A percentile compares a stretch with the other conserved stretches of the same genome.
phyloP scores from a whole-genome alignment of 2,888 invertebrate genomes.

The Hypolimnas misippus region DNA sequence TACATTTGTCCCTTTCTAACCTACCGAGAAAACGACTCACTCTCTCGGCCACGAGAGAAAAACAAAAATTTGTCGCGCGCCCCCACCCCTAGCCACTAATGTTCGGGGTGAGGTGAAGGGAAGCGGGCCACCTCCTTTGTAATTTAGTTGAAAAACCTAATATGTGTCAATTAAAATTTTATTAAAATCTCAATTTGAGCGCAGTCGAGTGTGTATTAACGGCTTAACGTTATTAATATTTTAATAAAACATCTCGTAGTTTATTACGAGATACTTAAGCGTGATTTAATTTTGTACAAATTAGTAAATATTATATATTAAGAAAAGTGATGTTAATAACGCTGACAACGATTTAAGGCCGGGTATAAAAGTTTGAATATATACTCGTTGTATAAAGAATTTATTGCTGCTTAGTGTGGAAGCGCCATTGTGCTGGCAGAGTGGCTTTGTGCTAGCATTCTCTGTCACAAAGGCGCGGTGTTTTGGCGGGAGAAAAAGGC shows the following conservation, averaged over 20 bases:
- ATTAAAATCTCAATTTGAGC: conserved; percentile 70
- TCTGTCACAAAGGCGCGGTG: conserved; percentile 75
- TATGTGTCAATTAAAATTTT: conserved; percentile 82
- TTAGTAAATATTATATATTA: conserved; percentile 3
- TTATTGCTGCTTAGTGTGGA: conserved; percentile 63
- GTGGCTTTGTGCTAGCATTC: conserved; percentile 72
- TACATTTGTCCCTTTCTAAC: conserved; percentile 74
- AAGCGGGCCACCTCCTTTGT: conserved; percentile 72
- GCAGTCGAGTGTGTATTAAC: conserved; percentile 63
- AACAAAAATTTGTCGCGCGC: conserved; percentile 78
- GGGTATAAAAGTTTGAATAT: conserved; percentile 52
- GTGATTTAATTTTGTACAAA: conserved; percentile 26
- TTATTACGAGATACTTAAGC: conserved; percentile 43
- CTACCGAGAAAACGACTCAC: conserved; percentile 47
- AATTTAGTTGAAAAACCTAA: conserved; percentile 78
- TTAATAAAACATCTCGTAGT: conserved; percentile 58
- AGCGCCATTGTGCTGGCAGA: conserved; percentile 50
- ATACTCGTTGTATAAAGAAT: conserved; percentile 58
- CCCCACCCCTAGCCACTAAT: conserved; percentile 74
- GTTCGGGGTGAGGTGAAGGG: conserved; percentile 69
- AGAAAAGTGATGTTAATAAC: conserved; percentile 4
- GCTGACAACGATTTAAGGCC: background rate
- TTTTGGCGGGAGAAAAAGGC: conserved; percentile 82
- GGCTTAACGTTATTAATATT: conserved; percentile 63
- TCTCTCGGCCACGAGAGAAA: conserved; percentile 70